Evolutionary conservation across 2,797 vertebrate species (phyloP), one percentile per base, ranked within the genome.

Genomic region (Corythornis leucogaster): DNA sequence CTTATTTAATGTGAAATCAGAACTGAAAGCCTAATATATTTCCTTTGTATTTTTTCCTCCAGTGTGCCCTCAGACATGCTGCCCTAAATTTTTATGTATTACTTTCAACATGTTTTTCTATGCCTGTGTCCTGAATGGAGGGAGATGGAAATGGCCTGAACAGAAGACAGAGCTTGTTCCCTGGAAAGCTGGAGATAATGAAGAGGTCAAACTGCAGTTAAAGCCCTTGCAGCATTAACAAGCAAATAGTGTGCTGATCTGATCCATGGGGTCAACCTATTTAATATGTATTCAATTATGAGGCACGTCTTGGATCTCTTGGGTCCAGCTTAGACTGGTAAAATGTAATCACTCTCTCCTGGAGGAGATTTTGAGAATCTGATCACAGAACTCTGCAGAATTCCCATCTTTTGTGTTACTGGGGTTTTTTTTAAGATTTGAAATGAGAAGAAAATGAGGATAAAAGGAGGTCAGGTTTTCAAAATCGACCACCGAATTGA

Each of bases 121-220:
- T 45, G 26, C 18, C 19, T 0, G 0, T 33, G 7, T 71, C 25
- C 3, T 3, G 17, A 45, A 43, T 11, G 30, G 4, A 62, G 9
- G 0, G 8, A 13, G 11, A 53, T 74, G 21, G 43, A 59, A 91
- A 76, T 12, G 28, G 12, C 53, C n/a, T 43, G 68, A 53, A 42
- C 64, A 18, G 33, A 59, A 74, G 54, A 55, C 20, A 42, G 38
- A 75, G 15, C 4, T 74, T 40, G 20, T 78, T 92, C 25, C 28
- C 43, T 69, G 55, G 20, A 70, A 93, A 93, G 25, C 40, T 71
- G 35, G 55, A 80, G 42, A 57, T 57, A 91, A 71, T 25, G 35
- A 78, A 80, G 62, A 80, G 63, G 31, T 69, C 28, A 12, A 86
- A 62, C 17, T 48, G 30, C 33, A 69, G 69, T 64, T 66, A 85